Conservation (phyloP, 2,888 invertebrate species). For the Drosophila limbata region DNA sequence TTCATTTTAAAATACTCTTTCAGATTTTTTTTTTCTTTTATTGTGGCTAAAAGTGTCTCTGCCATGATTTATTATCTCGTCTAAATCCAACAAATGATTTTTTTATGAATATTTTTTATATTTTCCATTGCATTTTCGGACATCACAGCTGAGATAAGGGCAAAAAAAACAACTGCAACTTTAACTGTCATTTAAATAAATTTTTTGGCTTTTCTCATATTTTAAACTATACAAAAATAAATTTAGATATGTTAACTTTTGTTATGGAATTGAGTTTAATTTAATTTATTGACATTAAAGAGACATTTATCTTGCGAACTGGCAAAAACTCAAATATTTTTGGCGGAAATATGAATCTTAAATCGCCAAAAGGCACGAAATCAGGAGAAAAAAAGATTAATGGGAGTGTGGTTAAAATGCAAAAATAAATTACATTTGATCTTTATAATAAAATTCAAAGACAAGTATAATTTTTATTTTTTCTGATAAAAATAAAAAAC, state of each 20-base stretch:
- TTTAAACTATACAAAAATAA: not conserved
- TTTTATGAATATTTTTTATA: slow-evolving; percentile 30
- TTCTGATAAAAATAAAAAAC: no score
- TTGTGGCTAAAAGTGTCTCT: slow-evolving; percentile 19
- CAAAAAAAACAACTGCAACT: slow-evolving; percentile 9
- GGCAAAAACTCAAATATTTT: no score
- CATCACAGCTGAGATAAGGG: slow-evolving; percentile 40
- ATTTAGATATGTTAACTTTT: not conserved
- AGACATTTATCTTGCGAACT: slow-evolving; percentile 59
- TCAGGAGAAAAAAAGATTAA: no score
- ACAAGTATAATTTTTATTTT: no score
- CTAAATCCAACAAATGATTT: slow-evolving; percentile 35
- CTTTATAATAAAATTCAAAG: not conserved
- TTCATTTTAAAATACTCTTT: not conserved
- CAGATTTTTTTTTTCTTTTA: slow-evolving; percentile 5
- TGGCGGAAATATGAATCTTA: no score
- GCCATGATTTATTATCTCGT: slow-evolving; percentile 61
- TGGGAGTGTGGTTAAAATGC: no score
- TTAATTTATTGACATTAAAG: slow-evolving; percentile 66
- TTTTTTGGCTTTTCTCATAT: slow-evolving; percentile 6
- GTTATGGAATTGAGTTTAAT: not conserved
- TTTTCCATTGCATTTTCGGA: slow-evolving; percentile 27
- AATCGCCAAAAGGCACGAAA: no score
- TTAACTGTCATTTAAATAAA: slow-evolving; percentile 12
- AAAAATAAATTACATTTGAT: no score